A percentile compares a stretch with the other conserved stretches of the same genome.
Evolutionary conservation across 1,140 invertebrate species (phyloP).

Genomic region (Drosophila kikkawai): DNA sequence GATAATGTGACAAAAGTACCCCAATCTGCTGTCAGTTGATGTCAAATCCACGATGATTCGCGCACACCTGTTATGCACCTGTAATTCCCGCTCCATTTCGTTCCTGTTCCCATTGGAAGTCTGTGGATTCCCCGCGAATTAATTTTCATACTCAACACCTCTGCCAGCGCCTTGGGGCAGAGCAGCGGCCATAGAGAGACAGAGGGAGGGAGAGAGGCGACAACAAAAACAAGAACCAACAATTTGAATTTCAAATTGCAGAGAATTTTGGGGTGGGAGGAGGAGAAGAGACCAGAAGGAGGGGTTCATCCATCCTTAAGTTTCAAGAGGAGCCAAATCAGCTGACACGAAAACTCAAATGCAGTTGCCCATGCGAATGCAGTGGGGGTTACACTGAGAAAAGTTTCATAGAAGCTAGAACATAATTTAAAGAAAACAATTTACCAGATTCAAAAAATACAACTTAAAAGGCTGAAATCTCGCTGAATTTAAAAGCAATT

Average conservation of each 20-base stretch:
- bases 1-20: constrained; percentile 39
- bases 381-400: background rate
- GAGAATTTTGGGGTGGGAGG: background rate
- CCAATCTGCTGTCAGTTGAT: constrained; percentile 18
- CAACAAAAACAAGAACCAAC: constrained; percentile 20
- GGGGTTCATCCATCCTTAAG: constrained; percentile 8
- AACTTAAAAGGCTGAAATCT: background rate
- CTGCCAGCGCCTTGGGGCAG: constrained; percentile 14
- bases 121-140: constrained; percentile 25
- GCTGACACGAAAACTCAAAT: constrained; percentile 20
- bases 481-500: background rate
- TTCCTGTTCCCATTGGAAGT: constrained; percentile 16
- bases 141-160: constrained; percentile 48
- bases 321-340: constrained; percentile 15
- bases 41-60: constrained; percentile 7
- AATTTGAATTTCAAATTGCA: constrained; percentile 31
- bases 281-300: background rate
- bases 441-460: too few relatives aligned
- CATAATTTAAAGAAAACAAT: background rate
- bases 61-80: constrained; percentile 18
- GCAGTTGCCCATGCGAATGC: constrained; percentile 35
- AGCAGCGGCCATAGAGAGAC: constrained; percentile 9
- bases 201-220: background rate
- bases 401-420: background rate
- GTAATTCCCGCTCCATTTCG: background rate